These are phyloP conservation scores for Chloroceryle aenea DNA, from an alignment of 2,113 vertebrate species.

Conservation along the genomic window DNA sequence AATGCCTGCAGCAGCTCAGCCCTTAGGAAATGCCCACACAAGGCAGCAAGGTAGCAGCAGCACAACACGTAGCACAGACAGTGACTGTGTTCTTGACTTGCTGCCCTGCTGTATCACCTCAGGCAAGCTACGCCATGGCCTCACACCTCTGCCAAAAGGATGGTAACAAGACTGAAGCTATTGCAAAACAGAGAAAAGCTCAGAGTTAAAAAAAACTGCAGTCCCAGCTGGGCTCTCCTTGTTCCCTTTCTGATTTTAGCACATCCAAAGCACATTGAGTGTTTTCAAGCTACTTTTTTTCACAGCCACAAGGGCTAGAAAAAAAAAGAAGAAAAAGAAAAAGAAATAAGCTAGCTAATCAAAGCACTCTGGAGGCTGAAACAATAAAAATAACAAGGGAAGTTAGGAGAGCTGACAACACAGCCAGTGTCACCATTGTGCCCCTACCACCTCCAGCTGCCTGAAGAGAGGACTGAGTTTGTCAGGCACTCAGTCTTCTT, in stretches of 20 bases:
- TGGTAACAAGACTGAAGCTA: neutral
- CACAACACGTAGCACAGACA: fast-evolving
- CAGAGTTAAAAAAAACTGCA: fast-evolving
- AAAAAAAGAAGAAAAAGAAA: neutral
- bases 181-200: neutral
- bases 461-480: neutral
- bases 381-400: slow-evolving; percentile 9
- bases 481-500: neutral
- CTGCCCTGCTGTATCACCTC: neutral
- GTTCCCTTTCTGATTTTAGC: neutral
- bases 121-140: neutral
- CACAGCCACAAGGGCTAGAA: neutral
- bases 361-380: slow-evolving; percentile 21
- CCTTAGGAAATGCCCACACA: neutral
- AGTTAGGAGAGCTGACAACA: neutral
- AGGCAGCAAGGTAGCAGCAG: neutral
- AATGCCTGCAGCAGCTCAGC: fast-evolving
- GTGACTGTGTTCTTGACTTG: neutral
- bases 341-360: neutral
- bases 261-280: neutral
- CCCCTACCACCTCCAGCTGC: neutral
- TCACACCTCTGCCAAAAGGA: neutral
- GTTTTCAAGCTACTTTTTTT: slow-evolving; percentile 21
- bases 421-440: neutral
- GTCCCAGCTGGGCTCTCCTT: neutral